phyloP scores from a whole-genome alignment of 2,797 vertebrate species.

The Chloroceryle amazona region DNA sequence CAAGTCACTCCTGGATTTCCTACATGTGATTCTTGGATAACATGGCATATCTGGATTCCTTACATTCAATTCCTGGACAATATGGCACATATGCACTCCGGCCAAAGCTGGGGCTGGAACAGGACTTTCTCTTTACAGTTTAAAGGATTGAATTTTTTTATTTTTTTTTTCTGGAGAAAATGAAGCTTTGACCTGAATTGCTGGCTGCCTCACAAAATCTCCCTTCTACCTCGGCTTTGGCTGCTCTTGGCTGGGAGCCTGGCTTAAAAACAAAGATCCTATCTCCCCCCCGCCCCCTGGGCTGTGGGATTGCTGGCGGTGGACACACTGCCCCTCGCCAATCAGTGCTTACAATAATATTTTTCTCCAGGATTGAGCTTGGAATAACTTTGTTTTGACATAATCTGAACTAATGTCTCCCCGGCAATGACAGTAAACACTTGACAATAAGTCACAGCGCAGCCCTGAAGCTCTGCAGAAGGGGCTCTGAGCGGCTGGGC shows the following conservation, averaged over 20 bases:
- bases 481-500: background rate
- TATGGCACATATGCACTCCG: background rate
- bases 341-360: slow-evolving; percentile 66
- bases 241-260: slow-evolving; percentile 65
- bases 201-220: slow-evolving; percentile 61
- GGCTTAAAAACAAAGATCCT: slow-evolving; percentile 63
- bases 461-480: slow-evolving; percentile 53
- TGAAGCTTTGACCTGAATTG: slow-evolving; percentile 62
- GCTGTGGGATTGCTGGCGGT: slow-evolving; percentile 65
- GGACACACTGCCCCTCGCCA: slow-evolving; percentile 43
- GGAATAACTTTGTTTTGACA: slow-evolving; percentile 75
- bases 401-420: slow-evolving; percentile 69
- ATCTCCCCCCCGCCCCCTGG: slow-evolving; percentile 46
- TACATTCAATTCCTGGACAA: slow-evolving; percentile 66
- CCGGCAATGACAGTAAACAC: slow-evolving; percentile 76
- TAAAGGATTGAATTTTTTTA: slow-evolving; percentile 24
- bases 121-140: slow-evolving; percentile 53
- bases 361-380: slow-evolving; percentile 62
- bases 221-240: slow-evolving; percentile 61
- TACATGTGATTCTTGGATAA: slow-evolving; percentile 72
- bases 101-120: slow-evolving; percentile 40
- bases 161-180: slow-evolving; percentile 39
- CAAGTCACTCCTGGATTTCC: slow-evolving; percentile 70
- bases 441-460: slow-evolving; percentile 35
- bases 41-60: slow-evolving; percentile 67